A percentile compares a stretch with the other conserved stretches of the same genome.
Conservation (phyloP, 2,113 vertebrate species). For the Solea solea region DNA sequence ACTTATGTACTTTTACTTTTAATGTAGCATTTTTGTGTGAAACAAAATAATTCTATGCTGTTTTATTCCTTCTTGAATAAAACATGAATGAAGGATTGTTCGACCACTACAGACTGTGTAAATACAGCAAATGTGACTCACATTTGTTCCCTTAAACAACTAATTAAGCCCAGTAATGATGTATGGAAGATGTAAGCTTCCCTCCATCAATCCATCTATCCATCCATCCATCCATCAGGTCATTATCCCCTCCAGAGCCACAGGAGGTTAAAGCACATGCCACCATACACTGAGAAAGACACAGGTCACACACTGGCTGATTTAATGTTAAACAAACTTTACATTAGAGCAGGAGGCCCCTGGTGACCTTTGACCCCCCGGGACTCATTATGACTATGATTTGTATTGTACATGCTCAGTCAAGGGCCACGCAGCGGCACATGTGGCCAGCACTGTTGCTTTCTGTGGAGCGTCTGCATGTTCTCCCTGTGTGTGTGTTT, state of each 20-base stretch:
- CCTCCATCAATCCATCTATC: background rate
- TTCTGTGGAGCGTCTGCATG: too few relatives aligned
- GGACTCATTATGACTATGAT: conserved; percentile 10
- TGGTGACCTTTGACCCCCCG: background rate
- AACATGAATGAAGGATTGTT: too few relatives aligned
- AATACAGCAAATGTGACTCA: background rate
- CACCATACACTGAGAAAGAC: background rate
- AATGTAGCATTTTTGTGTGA: too few relatives aligned
- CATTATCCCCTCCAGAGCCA: background rate
- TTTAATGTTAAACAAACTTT: conserved; percentile 29
- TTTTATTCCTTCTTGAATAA: too few relatives aligned
- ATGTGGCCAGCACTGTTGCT: too few relatives aligned
- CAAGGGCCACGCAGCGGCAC: conserved; percentile 6
- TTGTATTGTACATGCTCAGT: conserved; percentile 26
- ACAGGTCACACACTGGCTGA: background rate
- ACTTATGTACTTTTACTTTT: too few relatives aligned
- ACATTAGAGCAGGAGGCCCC: conserved; percentile 25
- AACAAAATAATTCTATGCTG: too few relatives aligned
- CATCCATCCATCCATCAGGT: background rate
- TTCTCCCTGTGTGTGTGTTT: too few relatives aligned
- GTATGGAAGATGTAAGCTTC: too few relatives aligned
- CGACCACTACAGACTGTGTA: background rate
- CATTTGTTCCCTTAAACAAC: background rate
- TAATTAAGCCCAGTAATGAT: background rate
- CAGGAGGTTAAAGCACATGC: background rate